Evolutionary conservation across 2,888 invertebrate species (phyloP), one percentile per base, ranked within the genome.

Genomic region (Hyalella azteca): DNA sequence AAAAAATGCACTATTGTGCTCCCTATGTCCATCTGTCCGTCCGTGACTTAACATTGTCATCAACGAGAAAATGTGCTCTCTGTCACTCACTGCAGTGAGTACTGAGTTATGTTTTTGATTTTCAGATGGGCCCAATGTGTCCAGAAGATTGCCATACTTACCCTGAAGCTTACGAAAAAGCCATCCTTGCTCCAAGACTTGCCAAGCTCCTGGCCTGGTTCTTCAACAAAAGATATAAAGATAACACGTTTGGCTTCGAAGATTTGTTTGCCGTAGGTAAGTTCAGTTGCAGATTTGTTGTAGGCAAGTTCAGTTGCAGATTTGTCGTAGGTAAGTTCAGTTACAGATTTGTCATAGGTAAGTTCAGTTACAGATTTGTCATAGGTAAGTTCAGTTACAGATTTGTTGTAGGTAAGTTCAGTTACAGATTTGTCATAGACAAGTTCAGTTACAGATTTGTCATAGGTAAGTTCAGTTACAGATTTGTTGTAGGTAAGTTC

Each of bases 131-230:
- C 13, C 11, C 36, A 11, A 66, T 36, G 36, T 66, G 66, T 36
- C 66, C 66, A 15, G 66, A 66, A 36, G 66, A 66, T 36, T 36
- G 32, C 36, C 66, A 66, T 7, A 11, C 7, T 15, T 66, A 36
- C 36, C 66, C 66, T 36, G 66, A 66, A 36, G 36, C 66, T 4
- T 66, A 66, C n/a, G 66, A 66, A n/a, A 66, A 66, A n/a, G 22
- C 66, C 32, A 66, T 66, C 32, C 66, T 66, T 11, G 36, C 66
- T 1, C 66, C 66, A 66, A 66, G 36, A 36, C 36, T 66, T 9
- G 66, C 66, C 66, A 36, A 66, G 7, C 54, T 54, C 1, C 54
- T 54, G 11, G 22, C 36, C 32, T 66, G 66, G 66, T 66, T 66
- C 39, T 66, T 66, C 39, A 66, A 36, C 19, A 22, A 32, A 9